These are phyloP conservation scores for Scophthalmus maximus DNA, from an alignment of 2,113 vertebrate genomes.

Conservation along the genomic window DNA sequence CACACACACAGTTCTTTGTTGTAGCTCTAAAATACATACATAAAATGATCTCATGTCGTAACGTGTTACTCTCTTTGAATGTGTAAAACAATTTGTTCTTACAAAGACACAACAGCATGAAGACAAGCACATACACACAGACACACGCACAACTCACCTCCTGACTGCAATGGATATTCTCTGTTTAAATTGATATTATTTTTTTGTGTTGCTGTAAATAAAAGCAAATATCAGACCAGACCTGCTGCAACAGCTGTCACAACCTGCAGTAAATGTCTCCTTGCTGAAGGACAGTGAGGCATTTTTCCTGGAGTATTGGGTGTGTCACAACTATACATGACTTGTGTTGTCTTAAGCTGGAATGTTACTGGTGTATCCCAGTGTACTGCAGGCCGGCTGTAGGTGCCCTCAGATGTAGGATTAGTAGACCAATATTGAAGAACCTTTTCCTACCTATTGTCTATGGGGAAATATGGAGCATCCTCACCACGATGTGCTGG, in stretches of 20 bases:
- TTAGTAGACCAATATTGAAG: neutral
- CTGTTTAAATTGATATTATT: too few species aligned
- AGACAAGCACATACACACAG: too few species aligned
- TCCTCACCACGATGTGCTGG: neutral
- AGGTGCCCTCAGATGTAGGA: slow-evolving; percentile 5
- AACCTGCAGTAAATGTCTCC: neutral
- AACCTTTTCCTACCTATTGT: neutral
- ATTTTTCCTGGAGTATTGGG: too few species aligned
- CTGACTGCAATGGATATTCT: neutral
- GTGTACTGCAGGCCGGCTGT: neutral
- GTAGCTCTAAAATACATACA: slow-evolving; percentile 8
- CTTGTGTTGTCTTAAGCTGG: slow-evolving; percentile 3
- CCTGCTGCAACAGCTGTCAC: neutral
- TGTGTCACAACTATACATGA: neutral
- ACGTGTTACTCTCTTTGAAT: neutral
- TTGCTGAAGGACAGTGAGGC: neutral
- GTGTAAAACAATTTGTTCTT: neutral
- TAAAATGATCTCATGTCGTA: neutral
- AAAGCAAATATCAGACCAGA: too few species aligned
- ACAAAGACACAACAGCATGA: too few species aligned
- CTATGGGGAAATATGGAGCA: neutral
- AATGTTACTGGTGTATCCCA: neutral
- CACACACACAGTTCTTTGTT: neutral
- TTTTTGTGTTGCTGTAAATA: neutral
- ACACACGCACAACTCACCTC: too few species aligned